Evolutionary conservation across 2,797 vertebrate genomes (phyloP).

Genomic region (Spea hammondii): DNA sequence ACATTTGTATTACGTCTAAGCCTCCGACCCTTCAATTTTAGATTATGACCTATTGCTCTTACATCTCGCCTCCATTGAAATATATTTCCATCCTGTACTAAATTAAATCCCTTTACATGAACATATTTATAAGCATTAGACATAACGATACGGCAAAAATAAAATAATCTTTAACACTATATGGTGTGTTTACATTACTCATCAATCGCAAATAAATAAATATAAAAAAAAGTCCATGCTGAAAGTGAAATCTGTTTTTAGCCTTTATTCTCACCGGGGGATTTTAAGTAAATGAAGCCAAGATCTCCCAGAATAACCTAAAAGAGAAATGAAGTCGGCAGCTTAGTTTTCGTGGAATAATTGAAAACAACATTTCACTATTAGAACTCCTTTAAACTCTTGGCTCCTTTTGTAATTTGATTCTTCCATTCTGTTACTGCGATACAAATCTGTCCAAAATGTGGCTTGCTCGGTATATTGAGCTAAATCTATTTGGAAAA

Average conservation of each 20-base stretch:
- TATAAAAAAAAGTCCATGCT: constrained; percentile 4
- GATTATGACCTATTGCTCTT: too few species aligned
- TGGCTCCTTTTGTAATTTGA: constrained; percentile 23
- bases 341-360: constrained; percentile 21
- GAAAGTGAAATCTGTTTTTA: constrained; percentile 16
- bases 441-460: constrained; percentile 16
- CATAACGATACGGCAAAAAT: too few species aligned
- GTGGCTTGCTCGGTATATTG: background rate
- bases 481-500: constrained; percentile 11
- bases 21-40: too few species aligned
- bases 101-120: too few species aligned
- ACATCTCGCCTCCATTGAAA: too few species aligned
- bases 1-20: too few species aligned
- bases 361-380: constrained; percentile 23
- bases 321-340: constrained; percentile 16
- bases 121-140: too few species aligned
- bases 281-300: constrained; percentile 12
- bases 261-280: constrained; percentile 11
- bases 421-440: constrained; percentile 10
- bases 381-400: constrained; percentile 9
- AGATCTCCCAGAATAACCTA: constrained; percentile 17
- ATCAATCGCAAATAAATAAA: constrained; percentile 6
- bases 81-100: too few species aligned
- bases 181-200: too few species aligned
- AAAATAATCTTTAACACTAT: too few species aligned